Base-by-base conservation (phyloP, 2,113 vertebrate species). In the Fulmarus glacialis region DNA sequence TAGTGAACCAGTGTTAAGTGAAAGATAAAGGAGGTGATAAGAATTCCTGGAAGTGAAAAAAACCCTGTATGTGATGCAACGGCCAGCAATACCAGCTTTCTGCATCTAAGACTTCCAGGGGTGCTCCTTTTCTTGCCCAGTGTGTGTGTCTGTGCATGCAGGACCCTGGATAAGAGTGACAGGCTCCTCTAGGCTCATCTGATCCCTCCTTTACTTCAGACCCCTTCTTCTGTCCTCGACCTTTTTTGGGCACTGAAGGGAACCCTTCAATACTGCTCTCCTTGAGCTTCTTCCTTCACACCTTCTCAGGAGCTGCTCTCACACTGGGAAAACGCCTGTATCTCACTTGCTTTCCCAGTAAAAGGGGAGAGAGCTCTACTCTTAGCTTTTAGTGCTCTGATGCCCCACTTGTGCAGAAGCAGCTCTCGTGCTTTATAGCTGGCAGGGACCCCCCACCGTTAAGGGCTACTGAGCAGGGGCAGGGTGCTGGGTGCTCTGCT, bases 361-460 rank as follows among this genome's bases (percentile, higher is more conserved):
- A 40, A 43, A 11, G 6, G 19, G 15, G 40, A 47, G 23, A 55
- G 40, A 16, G 19, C 66, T 71, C 40, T 55, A 8, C 29, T 43
- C 11, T 52, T n/a, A 34, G 12, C 22, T 32, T 70, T 26, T 7
- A 18, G 56, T n/a, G n/a, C 58, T n/a, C n/a, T n/a, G 66, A 47
- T 20, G 40, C 24, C n/a, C 42, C 11, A 6, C n/a, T 43, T 1
- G 1, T n/a, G n/a, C n/a, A 48, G n/a, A 63, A 63, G 42, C 56
- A n/a, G n/a, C 42, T 80, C 66, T 48, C 0, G 0, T 40, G 48
- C 15, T 80, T 62, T 63, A 34, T 3, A 18, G 66, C 34, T 40
- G 34, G 26, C 11, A 36, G 47, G 56, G 40, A 34, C 17, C 8
- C 27, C 40, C 23, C 1, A 3, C 56, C 1, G 0, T 17, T 36